phyloP scores from a whole-genome alignment of 2,113 vertebrate genomes.

The Ictalurus punctatus region DNA sequence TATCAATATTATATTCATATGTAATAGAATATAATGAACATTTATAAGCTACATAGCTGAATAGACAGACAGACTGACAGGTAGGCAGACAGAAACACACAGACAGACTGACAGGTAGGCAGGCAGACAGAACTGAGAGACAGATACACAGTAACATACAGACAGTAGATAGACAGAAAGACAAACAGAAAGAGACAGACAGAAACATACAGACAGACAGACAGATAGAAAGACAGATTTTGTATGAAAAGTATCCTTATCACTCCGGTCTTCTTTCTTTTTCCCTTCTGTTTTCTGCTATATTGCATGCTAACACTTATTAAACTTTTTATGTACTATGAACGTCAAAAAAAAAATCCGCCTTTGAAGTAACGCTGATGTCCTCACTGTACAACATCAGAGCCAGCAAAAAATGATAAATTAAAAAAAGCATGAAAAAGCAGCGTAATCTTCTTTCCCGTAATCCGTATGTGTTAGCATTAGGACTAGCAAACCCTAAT shows the following conservation, averaged over 20 bases:
- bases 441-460: background rate
- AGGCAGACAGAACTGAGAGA: background rate
- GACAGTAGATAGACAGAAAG: background rate
- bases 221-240: background rate
- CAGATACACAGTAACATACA: background rate
- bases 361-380: background rate
- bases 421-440: background rate
- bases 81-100: background rate
- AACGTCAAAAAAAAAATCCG: background rate
- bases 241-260: background rate
- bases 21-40: background rate
- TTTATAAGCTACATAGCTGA: too few species aligned
- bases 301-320: background rate
- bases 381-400: background rate
- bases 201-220: background rate
- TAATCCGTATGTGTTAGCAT: background rate
- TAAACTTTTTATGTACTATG: background rate
- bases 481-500: background rate
- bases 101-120: background rate
- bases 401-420: background rate
- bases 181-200: background rate
- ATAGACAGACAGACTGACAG: background rate
- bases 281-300: background rate
- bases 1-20: background rate
- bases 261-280: background rate